Percentiles rank a stretch among this genome's conserved stretches.
These are phyloP conservation scores for Resseliella maxima DNA, from an alignment of 2,888 invertebrate genomes.

Conservation along the genomic window DNA sequence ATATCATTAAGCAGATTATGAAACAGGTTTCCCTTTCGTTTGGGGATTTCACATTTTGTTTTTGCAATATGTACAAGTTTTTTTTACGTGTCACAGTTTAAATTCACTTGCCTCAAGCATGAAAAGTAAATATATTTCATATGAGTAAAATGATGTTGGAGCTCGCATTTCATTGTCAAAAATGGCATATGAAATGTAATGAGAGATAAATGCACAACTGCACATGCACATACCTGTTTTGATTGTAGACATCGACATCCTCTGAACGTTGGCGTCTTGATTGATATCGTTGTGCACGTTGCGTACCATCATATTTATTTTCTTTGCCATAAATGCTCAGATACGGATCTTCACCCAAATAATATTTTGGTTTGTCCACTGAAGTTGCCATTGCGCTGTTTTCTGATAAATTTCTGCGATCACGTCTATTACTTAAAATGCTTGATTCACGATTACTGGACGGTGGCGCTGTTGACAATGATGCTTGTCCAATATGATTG, in stretches of 20 bases:
- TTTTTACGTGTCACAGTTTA: not conserved
- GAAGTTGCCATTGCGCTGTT: conserved; percentile 64
- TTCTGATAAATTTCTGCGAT: conserved; percentile 62
- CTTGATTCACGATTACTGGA: conserved; percentile 61
- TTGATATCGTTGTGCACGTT: conserved; percentile 68
- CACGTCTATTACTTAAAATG: conserved; percentile 61
- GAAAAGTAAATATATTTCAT: not conserved
- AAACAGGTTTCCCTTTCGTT: conserved; percentile 4
- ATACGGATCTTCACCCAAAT: conserved; percentile 88
- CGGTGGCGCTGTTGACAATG: conserved; percentile 20
- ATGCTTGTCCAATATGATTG: conserved; percentile 64
- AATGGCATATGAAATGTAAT: not conserved
- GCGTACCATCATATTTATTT: conserved; percentile 81
- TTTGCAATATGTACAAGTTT: not conserved
- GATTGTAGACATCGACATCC: conserved; percentile 60
- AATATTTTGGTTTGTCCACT: conserved; percentile 78
- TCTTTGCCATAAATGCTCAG: conserved; percentile 86
- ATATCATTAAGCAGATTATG: conserved; percentile 15
- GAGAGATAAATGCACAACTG: not conserved
- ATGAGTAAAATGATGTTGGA: not conserved
- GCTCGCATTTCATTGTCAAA: not conserved
- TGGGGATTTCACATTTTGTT: not conserved
- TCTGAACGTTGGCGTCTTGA: conserved; percentile 61
- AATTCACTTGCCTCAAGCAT: not conserved
- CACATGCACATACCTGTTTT: conserved; percentile 56